Evolutionary conservation across 2,797 vertebrate species (phyloP), one percentile per base, ranked within the genome.

Genomic region (Rhabdomys pumilio): DNA sequence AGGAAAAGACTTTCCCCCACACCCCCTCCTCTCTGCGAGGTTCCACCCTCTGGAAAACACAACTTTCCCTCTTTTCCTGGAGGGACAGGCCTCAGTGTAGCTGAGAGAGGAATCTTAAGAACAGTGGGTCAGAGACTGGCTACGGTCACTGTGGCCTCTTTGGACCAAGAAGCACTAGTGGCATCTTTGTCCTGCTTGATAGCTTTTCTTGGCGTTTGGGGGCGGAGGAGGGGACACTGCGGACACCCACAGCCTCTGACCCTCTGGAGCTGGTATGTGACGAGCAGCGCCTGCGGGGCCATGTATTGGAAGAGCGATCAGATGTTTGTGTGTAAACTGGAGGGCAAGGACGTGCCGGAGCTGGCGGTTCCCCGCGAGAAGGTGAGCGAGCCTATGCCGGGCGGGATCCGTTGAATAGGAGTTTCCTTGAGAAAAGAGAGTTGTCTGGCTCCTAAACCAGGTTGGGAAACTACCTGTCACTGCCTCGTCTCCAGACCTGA

Each of bases 251-350:
- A 72, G 96, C 90, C 90, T 90, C 96, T 65, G 97, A 92, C 96
- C 95, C 97, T 96, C 84, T 38, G 89, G 96, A 97, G 97, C 85
- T 98, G 98, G 98, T 89, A 97, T 98, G 98, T 94, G 98, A 97
- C 90, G 95, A 83, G 92, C 96, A 94, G 97, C 86, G 22, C 97
- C 93, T 85, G 97, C 96, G 89, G 98, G 96, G 98, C 98, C 98
- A 99, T 99, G 99, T 99, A 99, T 98, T 99, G 99, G 99, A 99
- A 99, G 98, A 99, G 99, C 72, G 99, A 99, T 93, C 98, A 98
- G 81, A 99, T 99, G 98, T 99, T 99, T 47, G 98, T 99, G 95
- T 98, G 99, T 95, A 98, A 98, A 69, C 98, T 98, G 61, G 98
- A 98, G 96, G 98, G 98, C 84, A 98, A 98, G 97, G 99, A 98